Evolutionary conservation across 2,113 vertebrate genomes (phyloP).

Genomic region (Theropithecus gelada): DNA sequence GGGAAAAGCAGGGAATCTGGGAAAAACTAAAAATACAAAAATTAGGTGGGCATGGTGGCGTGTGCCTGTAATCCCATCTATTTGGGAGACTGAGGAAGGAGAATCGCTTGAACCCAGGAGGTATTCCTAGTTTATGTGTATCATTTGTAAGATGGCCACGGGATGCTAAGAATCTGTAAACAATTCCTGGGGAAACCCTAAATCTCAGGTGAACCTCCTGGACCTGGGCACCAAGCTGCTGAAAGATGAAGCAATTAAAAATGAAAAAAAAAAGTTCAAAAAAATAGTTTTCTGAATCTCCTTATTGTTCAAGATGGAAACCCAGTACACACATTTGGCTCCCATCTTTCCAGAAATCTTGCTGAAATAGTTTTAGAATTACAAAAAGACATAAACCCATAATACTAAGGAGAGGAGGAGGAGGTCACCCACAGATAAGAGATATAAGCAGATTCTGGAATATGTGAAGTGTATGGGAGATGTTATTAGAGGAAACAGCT

Average conservation of each 20-base stretch:
- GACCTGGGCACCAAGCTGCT: background rate
- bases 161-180: background rate
- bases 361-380: conserved; percentile 20
- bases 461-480: background rate
- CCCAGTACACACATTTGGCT: background rate
- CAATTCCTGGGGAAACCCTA: background rate
- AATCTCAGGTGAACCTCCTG: background rate
- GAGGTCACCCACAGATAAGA: background rate
- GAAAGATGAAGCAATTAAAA: background rate
- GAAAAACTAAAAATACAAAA: too few relatives aligned
- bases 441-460: background rate
- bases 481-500: background rate
- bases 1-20: background rate
- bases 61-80: too few relatives aligned
- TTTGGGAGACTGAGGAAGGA: too few relatives aligned
- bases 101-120: too few relatives aligned
- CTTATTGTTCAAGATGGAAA: background rate
- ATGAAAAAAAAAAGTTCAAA: background rate
- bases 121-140: background rate
- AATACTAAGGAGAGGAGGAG: background rate
- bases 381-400: background rate
- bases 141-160: background rate
- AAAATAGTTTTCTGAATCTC: background rate
- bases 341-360: background rate
- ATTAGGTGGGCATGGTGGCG: too few relatives aligned